Evolutionary conservation across 2,797 vertebrate genomes (phyloP).

Genomic region (Pipistrellus kuhlii): DNA sequence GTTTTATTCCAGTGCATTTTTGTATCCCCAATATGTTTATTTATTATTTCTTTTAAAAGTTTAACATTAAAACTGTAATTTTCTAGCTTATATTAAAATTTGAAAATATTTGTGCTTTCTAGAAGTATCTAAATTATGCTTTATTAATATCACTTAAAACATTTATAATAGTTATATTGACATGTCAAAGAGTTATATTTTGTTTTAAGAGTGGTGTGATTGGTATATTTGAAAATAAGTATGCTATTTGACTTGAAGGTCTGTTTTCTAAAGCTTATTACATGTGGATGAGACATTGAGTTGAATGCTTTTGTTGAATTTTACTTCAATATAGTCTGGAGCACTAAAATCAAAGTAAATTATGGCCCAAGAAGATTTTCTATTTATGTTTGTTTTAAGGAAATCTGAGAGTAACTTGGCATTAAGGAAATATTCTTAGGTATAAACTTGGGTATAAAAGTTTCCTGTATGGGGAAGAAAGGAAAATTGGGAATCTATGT

Average conservation of each 20-base stretch:
- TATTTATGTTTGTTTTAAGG: conserved; percentile 20
- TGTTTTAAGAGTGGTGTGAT: background rate
- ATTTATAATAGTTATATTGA: background rate
- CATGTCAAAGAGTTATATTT: background rate
- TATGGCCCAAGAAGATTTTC: background rate
- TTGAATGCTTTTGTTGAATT: conserved; percentile 12
- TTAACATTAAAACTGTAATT: background rate
- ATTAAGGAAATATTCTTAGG: conserved; percentile 5
- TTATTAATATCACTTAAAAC: background rate
- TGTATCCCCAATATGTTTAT: background rate
- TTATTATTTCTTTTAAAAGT: background rate
- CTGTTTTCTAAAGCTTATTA: background rate
- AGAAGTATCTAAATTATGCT: background rate
- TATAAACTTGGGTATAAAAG: background rate
- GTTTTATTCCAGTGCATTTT: background rate
- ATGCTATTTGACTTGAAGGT: conserved; percentile 36
- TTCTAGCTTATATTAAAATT: background rate
- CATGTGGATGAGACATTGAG: background rate
- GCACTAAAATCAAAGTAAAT: background rate
- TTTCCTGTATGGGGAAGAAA: conserved; percentile 38
- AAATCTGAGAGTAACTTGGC: conserved; percentile 12
- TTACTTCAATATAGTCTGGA: conserved; percentile 39
- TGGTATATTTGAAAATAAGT: conserved; percentile 68
- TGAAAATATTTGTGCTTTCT: background rate
- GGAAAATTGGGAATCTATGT: background rate